Evolutionary conservation across 2,888 invertebrate genomes (phyloP).

Genomic region (Busseola fusca): DNA sequence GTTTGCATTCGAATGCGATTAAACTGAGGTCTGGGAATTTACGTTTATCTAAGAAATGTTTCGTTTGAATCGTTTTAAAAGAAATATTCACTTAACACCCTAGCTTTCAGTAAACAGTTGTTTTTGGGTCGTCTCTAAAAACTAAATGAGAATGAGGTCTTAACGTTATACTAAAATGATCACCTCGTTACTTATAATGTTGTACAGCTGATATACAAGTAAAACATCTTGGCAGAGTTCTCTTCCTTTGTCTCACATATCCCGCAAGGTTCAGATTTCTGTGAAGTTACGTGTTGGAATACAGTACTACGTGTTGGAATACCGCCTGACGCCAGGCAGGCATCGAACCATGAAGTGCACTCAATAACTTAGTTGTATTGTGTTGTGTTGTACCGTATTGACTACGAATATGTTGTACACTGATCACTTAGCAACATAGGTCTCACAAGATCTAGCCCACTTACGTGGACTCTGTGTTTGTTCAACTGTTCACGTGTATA

Average conservation of each 20-base stretch:
- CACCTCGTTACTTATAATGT: background rate
- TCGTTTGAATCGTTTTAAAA: slow-evolving; percentile 17
- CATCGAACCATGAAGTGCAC: no score
- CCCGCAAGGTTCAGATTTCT: background rate
- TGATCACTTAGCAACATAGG: background rate
- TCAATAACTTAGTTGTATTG: background rate
- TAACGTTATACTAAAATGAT: background rate
- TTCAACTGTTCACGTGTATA: no score
- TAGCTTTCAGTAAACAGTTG: no score
- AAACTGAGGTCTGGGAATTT: slow-evolving; percentile 19
- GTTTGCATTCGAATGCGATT: slow-evolving; percentile 15
- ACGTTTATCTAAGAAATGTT: slow-evolving; percentile 17
- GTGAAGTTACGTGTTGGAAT: background rate
- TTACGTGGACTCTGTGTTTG: background rate
- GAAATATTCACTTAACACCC: background rate
- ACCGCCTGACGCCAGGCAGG: background rate
- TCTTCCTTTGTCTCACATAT: background rate
- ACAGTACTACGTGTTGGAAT: background rate
- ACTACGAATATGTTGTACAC: background rate
- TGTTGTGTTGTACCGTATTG: background rate
- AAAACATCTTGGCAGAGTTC: background rate
- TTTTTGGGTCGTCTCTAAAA: background rate
- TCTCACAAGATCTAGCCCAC: background rate
- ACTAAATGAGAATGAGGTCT: background rate
- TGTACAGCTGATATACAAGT: background rate